These are phyloP conservation scores for Dicyrtoma fusca DNA, from an alignment of 2,888 invertebrate genomes.

Conservation along the genomic window DNA sequence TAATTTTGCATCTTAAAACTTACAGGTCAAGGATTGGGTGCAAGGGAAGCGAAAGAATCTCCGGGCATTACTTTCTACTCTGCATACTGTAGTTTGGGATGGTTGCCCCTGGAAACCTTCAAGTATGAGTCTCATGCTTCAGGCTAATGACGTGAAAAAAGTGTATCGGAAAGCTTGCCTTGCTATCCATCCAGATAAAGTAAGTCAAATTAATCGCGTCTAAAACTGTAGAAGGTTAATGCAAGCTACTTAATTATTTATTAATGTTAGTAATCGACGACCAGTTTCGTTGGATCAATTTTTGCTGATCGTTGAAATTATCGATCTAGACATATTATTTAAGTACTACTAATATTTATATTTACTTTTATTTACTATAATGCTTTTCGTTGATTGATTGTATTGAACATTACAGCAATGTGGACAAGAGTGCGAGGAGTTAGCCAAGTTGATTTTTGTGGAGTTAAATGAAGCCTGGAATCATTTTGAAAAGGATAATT, in stretches of 20 bases:
- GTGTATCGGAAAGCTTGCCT: slow-evolving; percentile 93
- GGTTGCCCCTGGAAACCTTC: slow-evolving; percentile 90
- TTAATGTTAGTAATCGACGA: no score
- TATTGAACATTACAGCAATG: slow-evolving; percentile 72
- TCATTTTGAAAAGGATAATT: slow-evolving; percentile 73
- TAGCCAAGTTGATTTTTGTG: slow-evolving; percentile 97
- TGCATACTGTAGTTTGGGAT: slow-evolving; percentile 91
- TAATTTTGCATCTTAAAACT: slow-evolving; percentile 51
- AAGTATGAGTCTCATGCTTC: slow-evolving; percentile 93
- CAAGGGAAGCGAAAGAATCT: slow-evolving; percentile 97
- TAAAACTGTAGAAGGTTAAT: no score
- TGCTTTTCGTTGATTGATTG: slow-evolving; percentile 48
- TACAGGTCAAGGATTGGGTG: slow-evolving; percentile 75
- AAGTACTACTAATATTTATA: no score
- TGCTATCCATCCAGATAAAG: slow-evolving; percentile 98
- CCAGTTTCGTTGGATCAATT: no score
- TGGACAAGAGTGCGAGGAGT: slow-evolving; percentile 86
- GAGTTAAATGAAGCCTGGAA: slow-evolving; percentile 99
- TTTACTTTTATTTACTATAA: no score
- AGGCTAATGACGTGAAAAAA: slow-evolving; percentile 92
- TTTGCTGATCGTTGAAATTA: no score
- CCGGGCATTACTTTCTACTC: slow-evolving; percentile 88
- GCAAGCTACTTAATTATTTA: no score
- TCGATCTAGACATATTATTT: no score
- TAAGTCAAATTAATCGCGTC: no score